Base-by-base conservation (phyloP, 2,797 vertebrate genomes). In the Taeniopygia guttata region DNA sequence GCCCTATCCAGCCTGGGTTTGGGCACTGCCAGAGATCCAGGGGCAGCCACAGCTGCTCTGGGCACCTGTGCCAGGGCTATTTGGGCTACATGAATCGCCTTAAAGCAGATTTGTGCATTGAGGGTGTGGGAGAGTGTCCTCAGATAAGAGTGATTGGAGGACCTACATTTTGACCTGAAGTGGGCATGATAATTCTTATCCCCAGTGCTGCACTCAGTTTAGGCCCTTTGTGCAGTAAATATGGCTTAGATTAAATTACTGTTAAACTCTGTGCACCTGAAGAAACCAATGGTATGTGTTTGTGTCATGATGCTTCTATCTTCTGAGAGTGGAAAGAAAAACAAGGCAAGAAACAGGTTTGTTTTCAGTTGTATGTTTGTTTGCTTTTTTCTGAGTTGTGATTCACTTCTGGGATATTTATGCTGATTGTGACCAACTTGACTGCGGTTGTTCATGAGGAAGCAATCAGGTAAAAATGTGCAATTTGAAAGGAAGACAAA, bases 401-500 rank as follows among this genome's bases (percentile, higher is more conserved):
- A 96, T 87, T 95, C 42, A 80, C 68, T 76, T 92, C 64, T 83
- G 52, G n/a, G 68, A 51, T 89, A 87, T 95, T 94, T 83, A 17
- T 68, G 49, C 49, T 77, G 26, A 51, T 95, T 92, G 46, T 54
- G 89, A 93, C 49, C 30, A 81, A 55, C 26, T 58, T 59, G n/a
- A 42, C 45, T 66, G 72, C 0, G 59, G 72, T 38, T 83, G 58
- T 42, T 87, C 89, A 91, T 59, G 21, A 91, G 81, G 92, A 86
- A 95, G 54, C 81, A 89, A 95, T 95, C 78, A 78, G 90, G 90
- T 95, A 75, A 89, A 87, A 96, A 94, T 73, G 25, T 62, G 25
- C 45, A 45, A 25, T 90, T 79, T 70, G 62, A 89, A 80, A 69
- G 29, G 18, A 92, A 93, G 69, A 93, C 46, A 81, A 92, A 89